Base-by-base conservation (phyloP, 2,888 invertebrate genomes). In the Aethes cnicana region DNA sequence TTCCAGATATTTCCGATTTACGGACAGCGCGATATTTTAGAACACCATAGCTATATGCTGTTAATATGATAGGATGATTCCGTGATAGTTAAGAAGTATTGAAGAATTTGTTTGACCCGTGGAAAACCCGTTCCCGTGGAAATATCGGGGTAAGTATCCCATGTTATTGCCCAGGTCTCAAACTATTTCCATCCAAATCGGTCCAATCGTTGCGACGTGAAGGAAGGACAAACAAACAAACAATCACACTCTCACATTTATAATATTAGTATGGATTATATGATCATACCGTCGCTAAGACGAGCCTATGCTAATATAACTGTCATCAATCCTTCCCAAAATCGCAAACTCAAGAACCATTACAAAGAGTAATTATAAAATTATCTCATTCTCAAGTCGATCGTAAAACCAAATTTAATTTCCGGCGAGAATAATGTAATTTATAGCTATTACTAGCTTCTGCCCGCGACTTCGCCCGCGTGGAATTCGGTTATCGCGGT, bases 1-100 rank as follows among this genome's bases (percentile, higher is more conserved):
- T 59, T 65, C 55, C 52, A 56, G 63, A 71, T 72, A 72, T 72
- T 68, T 68, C 59, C 46, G 52, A 33, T 53, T 53, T 46, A 41
- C 55, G 66, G 68, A 68, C 64, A 70, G 71, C 50, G 59, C 59
- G 48, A 55, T 59, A 55, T 64, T 59, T 64, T 72, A 67, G 64
- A 67, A 65, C 71, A 32, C 32, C 17, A 17, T n/a, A 7, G 32
- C 32, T 32, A 1, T n/a, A 17, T n/a, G n/a, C n/a, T 17, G 4
- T 30, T 30, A 14, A 30, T 30, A 14, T 30, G 30, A n/a, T n/a
- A n/a, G n/a, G n/a, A n/a, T n/a, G n/a, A n/a, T n/a, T n/a, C n/a
- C n/a, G n/a, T n/a, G n/a, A n/a, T n/a, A n/a, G n/a, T n/a, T n/a
- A n/a, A n/a, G n/a, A n/a, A n/a, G n/a, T n/a, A n/a, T n/a, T n/a